Conservation (phyloP, 2,113 vertebrate species). For the Labeo rohita region DNA sequence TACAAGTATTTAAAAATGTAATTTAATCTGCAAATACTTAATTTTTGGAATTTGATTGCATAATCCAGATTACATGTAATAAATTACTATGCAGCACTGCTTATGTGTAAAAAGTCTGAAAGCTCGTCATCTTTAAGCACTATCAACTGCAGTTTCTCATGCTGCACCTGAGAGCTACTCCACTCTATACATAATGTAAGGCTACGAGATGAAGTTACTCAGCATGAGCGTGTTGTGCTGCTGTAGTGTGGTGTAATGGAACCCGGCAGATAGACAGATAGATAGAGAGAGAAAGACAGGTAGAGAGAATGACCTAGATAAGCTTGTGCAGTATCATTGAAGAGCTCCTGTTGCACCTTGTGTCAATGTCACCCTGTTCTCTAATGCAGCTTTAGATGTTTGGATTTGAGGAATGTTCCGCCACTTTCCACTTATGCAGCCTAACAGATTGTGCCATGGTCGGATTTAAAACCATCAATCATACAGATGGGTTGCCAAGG, state of each 20-base stretch:
- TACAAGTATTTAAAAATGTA: too few relatives aligned
- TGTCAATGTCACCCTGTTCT: conserved; percentile 11
- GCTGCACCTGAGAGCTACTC: conserved; percentile 30
- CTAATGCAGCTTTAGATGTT: conserved; percentile 30
- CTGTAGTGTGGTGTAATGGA: conserved; percentile 37
- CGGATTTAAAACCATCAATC: conserved; percentile 28
- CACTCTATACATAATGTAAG: conserved; percentile 70
- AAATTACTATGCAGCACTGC: too few relatives aligned
- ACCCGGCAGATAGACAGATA: conserved; percentile 28
- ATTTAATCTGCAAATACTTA: too few relatives aligned
- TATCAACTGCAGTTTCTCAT: conserved; percentile 1
- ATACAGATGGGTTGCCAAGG: conserved; percentile 22
- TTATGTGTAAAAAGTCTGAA: background rate
- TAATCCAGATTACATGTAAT: too few relatives aligned
- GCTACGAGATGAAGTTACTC: conserved; percentile 58
- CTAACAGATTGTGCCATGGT: conserved; percentile 18
- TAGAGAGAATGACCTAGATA: conserved; percentile 18
- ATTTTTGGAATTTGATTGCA: too few relatives aligned
- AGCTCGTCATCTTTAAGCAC: background rate
- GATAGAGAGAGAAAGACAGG: background rate
- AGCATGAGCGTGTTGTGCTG: conserved; percentile 48
- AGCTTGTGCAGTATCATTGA: background rate
- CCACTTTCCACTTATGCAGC: conserved; percentile 7
- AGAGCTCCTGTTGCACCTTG: conserved; percentile 24
- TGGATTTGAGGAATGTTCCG: conserved; percentile 19